A percentile compares a stretch with the other conserved stretches of the same genome.
Conservation (phyloP, 1,140 invertebrate genomes). For the Drosophila mayri region DNA sequence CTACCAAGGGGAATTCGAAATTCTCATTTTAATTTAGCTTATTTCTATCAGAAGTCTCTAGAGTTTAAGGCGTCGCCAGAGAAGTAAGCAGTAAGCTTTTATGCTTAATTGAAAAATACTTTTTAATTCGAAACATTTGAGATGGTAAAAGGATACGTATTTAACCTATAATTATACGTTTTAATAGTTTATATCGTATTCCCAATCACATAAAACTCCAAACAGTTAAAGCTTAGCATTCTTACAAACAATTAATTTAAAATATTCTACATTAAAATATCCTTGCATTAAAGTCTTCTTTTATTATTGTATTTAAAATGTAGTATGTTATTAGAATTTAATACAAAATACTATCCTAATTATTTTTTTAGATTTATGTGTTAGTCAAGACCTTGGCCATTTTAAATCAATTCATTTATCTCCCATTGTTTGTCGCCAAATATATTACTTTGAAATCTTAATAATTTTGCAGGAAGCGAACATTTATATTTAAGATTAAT, state of each 20-base stretch:
- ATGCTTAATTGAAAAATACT: neutral
- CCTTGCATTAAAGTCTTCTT: neutral
- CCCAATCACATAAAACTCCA: no score
- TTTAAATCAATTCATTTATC: neutral
- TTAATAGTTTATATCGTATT: no score
- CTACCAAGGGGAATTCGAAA: conserved; percentile 1
- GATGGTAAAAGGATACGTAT: no score
- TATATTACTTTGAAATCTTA: neutral
- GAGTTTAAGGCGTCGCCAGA: neutral
- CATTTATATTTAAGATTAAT: neutral
- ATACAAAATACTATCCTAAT: neutral
- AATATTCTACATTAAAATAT: neutral
- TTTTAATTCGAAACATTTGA: neutral
- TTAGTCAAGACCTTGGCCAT: neutral
- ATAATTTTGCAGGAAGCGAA: neutral
- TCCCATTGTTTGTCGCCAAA: neutral
- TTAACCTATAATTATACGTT: no score
- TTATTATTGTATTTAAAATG: neutral
- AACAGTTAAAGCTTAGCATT: neutral
- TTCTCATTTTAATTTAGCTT: conserved; percentile 8
- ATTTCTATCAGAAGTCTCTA: neutral
- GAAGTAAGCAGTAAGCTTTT: neutral
- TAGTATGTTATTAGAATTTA: neutral
- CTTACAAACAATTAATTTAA: neutral
- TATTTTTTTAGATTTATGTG: neutral